Base-by-base conservation (phyloP, 2,113 vertebrate genomes). In the Xenopus borealis region DNA sequence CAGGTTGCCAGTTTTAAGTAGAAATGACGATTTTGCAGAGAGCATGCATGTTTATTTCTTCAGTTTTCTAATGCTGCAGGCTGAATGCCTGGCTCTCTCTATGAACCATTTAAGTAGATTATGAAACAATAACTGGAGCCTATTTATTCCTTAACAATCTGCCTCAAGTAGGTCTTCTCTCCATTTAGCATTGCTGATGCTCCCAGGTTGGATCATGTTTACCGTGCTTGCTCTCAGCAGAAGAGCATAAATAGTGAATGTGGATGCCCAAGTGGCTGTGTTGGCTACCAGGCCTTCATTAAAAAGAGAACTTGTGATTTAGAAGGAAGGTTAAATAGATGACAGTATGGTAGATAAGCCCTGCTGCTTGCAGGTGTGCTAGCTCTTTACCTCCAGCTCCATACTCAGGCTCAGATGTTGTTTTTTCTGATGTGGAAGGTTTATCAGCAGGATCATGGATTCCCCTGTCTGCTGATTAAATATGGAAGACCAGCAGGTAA, bases 301-400 rank as follows among this genome's bases (percentile, higher is more conserved):
- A 67, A 27, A 59, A 65, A 65, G 45, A 58, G 67, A 75, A 45
- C 65, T 50, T 52, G 16, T 58, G 72, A 40, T 40, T 59, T 10
- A 18, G 8, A 47, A 10, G 18, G 57, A 62, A 75, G 59, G 72
- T 62, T 75, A 68, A 75, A 75, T 69, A 62, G 65, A 52, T 53
- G 58, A 53, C 72, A 50, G 72, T 61, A 61, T 44, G 66, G 58
- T 69, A 58, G 58, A 66, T 57, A 47, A 47, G 64, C 27, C 72
- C 40, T 58, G 59, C 46, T 75, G 72, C 55, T 75, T 59, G 47
- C 72, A 75, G 73, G 66, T 76, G 73, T 59, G 53, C 66, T 63
- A 30, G 10, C 30, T 50, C 52, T 63, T 52, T 40, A 18, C 33
- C 73, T 63, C 52, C 53, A 70, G 63, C 62, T 64, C 70, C 59